Base-by-base conservation (phyloP, 2,888 invertebrate genomes). In the Drosophila setosimentum region DNA sequence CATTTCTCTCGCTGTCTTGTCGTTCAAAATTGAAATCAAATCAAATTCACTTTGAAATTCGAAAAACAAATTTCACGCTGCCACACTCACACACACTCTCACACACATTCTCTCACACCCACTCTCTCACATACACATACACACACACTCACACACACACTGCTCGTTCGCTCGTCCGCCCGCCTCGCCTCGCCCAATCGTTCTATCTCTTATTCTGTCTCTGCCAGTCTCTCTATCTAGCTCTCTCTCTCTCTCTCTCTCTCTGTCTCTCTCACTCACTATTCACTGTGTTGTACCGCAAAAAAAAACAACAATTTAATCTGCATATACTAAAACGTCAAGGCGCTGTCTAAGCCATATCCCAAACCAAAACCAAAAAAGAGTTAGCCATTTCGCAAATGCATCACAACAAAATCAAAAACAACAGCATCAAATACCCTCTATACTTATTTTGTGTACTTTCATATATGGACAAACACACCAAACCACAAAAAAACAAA, bases 311-410 rank as follows among this genome's bases (percentile, higher is more conserved):
- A 74, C 61, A 67, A 82, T 72, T 76, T 63, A 78, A 78, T 78
- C 68, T 76, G 78, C 78, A 78, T 78, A 68, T 78, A 86, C 83
- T 83, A 83, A 88, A 89, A 76, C 68, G 82, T 80, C 80, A 80
- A 78, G 80, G 72, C 79, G 80, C 72, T 71, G 76, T 75, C 76
- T 70, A 72, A 80, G 79, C 63, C 65, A 72, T 65, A 51, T 62
- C 48, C 62, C 40, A 64, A 48, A 32, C 30, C 49, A 35, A 50
- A 59, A 49, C 0, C 7, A 51, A 59, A 7, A 51, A 55, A 71
- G 50, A 76, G 59, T 80, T 80, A 74, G 78, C 62, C 79, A 89
- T 87, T 82, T 87, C 51, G 89, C 84, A 88, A 88, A 86, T 83
- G 87, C 87, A 89, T 89, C 82, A 73, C 82, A 79, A 76, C 33